Base-by-base conservation (phyloP, 2,797 vertebrate genomes). In the Characodon lateralis region DNA sequence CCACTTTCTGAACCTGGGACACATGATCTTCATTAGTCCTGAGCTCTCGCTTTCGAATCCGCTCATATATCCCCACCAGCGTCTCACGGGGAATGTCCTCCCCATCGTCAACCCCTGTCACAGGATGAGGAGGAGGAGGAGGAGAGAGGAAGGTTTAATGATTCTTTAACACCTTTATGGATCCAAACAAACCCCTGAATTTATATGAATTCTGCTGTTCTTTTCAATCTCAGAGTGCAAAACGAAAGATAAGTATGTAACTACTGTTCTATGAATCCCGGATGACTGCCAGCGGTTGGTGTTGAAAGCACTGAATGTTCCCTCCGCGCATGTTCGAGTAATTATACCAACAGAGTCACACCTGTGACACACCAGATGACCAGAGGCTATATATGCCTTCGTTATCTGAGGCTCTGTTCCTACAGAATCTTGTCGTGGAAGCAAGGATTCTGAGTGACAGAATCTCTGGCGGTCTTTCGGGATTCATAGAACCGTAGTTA, bases 1-100 rank as follows among this genome's bases (percentile, higher is more conserved):
- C 98, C 91, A 99, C 98, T 93, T 99, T 99, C 94, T 99, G 98
- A 87, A 99, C 98, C 84, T 99, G 98, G 24, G 98, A 99, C 76
- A 99, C 97, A 0, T 99, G 98, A 93, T 99, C 98, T 94, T 99
- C 98, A 0, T 97, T 99, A 22, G 98, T 99, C 90, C 98, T 99
- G 78, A 99, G 96, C 86, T 99, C 98, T 7, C 96, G 95, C 85
- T 98, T 99, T 68, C 96, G 96, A 91, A 99, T 99, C 71, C 98
- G 94, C 89, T 99, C 98, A 0, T 99, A 99, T 91, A 99, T 99
- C 13, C 98, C 98, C 0, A 97, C 95, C 50, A 99, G 94, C 96
- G 96, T 98, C 88, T 99, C 97, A 53, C 97, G 93, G 0, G 98
- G 98, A 81, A 99, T 99, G 92, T 99, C 98, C 93, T 98, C 97